These are phyloP conservation scores for Synanthedon myopaeformis DNA, from an alignment of 2,888 invertebrate species.

Conservation along the genomic window DNA sequence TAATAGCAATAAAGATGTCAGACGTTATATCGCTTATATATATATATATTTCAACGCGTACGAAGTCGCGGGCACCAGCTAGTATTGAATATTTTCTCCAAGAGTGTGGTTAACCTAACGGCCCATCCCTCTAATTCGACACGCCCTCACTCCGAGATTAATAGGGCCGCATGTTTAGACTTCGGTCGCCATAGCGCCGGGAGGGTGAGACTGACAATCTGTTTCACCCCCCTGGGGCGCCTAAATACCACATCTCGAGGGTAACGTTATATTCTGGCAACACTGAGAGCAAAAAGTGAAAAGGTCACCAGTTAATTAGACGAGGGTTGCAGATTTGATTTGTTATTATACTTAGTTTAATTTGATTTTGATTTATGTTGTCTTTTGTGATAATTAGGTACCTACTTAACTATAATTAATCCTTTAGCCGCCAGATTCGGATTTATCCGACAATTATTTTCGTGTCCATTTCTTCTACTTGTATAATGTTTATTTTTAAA, in stretches of 20 bases:
- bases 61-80: too few species aligned
- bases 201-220: conserved; percentile 40
- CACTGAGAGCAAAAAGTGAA: conserved; percentile 26
- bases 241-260: conserved; percentile 64
- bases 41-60: too few species aligned
- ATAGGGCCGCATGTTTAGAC: conserved; percentile 59
- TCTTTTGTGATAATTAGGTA: too few species aligned
- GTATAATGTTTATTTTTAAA: too few species aligned
- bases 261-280: conserved; percentile 46
- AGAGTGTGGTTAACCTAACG: conserved; percentile 24
- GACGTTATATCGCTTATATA: too few species aligned
- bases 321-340: conserved; percentile 2
- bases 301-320: conserved; percentile 30
- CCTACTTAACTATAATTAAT: too few species aligned
- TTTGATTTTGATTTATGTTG: background rate
- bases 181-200: conserved; percentile 51
- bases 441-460: too few species aligned
- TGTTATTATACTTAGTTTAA: background rate
- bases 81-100: too few species aligned
- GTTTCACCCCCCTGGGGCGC: conserved; percentile 24
- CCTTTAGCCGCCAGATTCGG: too few species aligned
- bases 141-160: conserved; percentile 61
- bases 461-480: too few species aligned
- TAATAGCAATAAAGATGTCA: too few species aligned
- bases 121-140: conserved; percentile 23